A percentile compares a stretch with the other conserved stretches of the same genome.
Evolutionary conservation across 2,888 invertebrate genomes (phyloP).

Genomic region (Dione vanillae): DNA sequence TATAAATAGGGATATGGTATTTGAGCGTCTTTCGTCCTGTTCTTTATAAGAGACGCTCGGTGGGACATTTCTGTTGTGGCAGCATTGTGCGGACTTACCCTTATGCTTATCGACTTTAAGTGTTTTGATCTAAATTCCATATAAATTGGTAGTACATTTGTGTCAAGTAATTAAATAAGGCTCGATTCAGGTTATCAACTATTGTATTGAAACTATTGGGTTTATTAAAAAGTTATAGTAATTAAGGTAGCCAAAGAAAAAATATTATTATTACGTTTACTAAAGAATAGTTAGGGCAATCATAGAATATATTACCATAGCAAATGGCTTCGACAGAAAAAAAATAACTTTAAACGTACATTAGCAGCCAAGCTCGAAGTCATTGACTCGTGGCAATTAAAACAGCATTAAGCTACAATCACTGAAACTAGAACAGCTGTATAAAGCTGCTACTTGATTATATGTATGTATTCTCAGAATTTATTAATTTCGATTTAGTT

Average conservation of each 20-base stretch:
- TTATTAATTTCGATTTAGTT: not conserved
- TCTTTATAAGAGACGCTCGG: conserved; percentile 58
- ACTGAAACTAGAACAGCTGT: conserved; percentile 40
- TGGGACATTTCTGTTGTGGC: conserved; percentile 69
- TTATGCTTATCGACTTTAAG: conserved; percentile 31
- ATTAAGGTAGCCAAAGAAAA: too few relatives aligned
- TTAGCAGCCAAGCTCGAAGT: conserved; percentile 33
- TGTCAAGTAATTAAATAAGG: not conserved
- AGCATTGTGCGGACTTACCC: conserved; percentile 62
- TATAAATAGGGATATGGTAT: conserved; percentile 76
- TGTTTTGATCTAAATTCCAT: not conserved
- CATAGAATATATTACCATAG: not conserved
- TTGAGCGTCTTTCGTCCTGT: conserved; percentile 58
- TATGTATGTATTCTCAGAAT: conserved; percentile 29
- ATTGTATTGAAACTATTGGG: too few relatives aligned
- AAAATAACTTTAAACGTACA: conserved; percentile 4
- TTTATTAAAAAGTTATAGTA: too few relatives aligned
- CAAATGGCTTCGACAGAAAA: not conserved
- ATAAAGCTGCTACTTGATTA: conserved; percentile 31
- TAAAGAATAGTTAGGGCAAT: too few relatives aligned
- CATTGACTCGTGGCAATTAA: conserved; percentile 49
- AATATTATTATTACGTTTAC: too few relatives aligned
- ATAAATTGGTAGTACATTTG: not conserved
- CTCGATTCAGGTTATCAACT: not conserved
- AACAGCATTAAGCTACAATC: conserved; percentile 46